Conservation (phyloP, 2,113 vertebrate genomes). For the Ptychochromis oligacanthus region DNA sequence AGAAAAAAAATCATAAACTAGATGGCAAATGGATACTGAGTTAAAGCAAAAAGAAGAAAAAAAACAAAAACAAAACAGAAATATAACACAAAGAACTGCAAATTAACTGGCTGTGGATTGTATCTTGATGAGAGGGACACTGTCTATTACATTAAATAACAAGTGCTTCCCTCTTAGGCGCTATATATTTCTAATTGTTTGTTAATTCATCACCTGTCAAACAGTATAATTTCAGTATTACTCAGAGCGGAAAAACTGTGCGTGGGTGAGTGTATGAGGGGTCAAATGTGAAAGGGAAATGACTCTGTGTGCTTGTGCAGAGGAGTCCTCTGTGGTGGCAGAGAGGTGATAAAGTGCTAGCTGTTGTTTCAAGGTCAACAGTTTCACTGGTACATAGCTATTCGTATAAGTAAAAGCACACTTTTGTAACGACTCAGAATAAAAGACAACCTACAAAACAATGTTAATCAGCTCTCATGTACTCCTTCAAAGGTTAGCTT, state of each 20-base stretch:
- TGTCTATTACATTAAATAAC: constrained; percentile 15
- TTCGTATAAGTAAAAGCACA: not conserved
- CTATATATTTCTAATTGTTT: constrained; percentile 2
- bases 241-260: constrained; percentile 10
- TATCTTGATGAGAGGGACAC: not conserved
- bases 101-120: not conserved
- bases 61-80: too few species aligned
- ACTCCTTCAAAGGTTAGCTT: not conserved
- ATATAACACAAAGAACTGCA: not conserved
- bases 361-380: not conserved
- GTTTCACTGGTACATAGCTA: not conserved
- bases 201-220: constrained; percentile 33
- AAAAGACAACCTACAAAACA: not conserved
- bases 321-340: not conserved
- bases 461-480: not conserved
- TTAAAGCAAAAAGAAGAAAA: not conserved
- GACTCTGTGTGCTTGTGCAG: constrained; percentile 1
- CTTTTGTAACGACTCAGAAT: not conserved
- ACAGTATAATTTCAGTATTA: constrained; percentile 7
- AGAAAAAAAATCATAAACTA: not conserved
- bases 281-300: constrained; percentile 32
- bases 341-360: not conserved
- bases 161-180: not conserved
- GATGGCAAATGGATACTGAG: not conserved
- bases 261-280: not conserved